A percentile compares a stretch with the other conserved stretches of the same genome.
Evolutionary conservation across 2,113 vertebrate species (phyloP).

Genomic region (Drymodes brunneopygia): DNA sequence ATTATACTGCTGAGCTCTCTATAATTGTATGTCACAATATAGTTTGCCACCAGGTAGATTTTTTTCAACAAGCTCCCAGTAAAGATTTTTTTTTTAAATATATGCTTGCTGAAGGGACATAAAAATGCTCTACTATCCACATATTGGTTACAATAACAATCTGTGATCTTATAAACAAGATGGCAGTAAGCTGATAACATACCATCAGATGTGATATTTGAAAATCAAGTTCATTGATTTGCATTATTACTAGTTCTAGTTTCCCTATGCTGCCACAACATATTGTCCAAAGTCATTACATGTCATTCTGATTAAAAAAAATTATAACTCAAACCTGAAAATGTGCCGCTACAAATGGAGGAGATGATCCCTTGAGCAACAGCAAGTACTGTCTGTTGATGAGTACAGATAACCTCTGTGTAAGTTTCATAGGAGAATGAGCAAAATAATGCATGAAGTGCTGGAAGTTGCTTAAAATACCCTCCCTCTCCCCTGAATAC

Average conservation of each 20-base stretch:
- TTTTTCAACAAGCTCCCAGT: not conserved
- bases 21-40: not conserved
- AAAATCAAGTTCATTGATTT: not conserved
- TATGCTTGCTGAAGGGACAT: not conserved
- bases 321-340: not conserved
- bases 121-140: not conserved
- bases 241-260: not conserved
- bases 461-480: not conserved
- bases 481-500: rapidly evolving
- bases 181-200: not conserved
- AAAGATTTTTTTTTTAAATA: not conserved
- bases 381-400: not conserved
- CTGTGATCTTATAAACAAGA: not conserved
- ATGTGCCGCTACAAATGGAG: not conserved
- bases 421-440: not conserved
- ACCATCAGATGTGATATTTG: not conserved
- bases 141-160: not conserved
- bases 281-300: not conserved
- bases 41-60: not conserved
- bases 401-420: not conserved
- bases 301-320: not conserved
- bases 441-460: not conserved
- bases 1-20: not conserved
- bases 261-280: not conserved
- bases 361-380: not conserved